These are phyloP conservation scores for Drosophila pseudoananassae DNA, from an alignment of 1,140 invertebrate species.

Conservation along the genomic window DNA sequence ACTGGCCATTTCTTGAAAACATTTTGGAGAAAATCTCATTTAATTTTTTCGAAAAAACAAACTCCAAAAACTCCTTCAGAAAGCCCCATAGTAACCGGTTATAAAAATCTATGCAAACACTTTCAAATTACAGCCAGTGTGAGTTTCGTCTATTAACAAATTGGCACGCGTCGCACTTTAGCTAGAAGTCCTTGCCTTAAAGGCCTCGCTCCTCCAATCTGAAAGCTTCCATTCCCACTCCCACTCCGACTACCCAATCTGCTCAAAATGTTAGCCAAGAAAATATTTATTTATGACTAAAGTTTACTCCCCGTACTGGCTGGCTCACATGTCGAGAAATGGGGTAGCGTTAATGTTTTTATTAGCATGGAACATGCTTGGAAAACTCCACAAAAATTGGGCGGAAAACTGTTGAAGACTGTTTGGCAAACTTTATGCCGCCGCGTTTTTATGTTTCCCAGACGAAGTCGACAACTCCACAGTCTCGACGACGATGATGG, in stretches of 20 bases:
- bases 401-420: slow-evolving; percentile 26
- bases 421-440: slow-evolving; percentile 45
- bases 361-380: slow-evolving; percentile 45
- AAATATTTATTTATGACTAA: slow-evolving; percentile 79
- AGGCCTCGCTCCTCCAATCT: slow-evolving; percentile 23
- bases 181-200: slow-evolving; percentile 29
- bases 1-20: too few species aligned
- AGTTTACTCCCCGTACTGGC: slow-evolving; percentile 38
- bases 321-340: not conserved
- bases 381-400: slow-evolving; percentile 7
- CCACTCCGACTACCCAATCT: slow-evolving; percentile 17
- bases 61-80: not conserved
- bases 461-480: not conserved
- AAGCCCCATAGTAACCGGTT: too few species aligned
- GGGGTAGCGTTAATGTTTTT: slow-evolving; percentile 66
- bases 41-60: too few species aligned
- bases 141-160: slow-evolving; percentile 75
- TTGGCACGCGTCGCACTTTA: slow-evolving; percentile 63
- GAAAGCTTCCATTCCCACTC: too few species aligned
- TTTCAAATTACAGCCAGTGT: slow-evolving; percentile 71
- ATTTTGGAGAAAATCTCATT: too few species aligned
- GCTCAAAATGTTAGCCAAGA: slow-evolving; percentile 67
- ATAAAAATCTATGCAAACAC: slow-evolving; percentile 57
- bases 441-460: slow-evolving; percentile 46
- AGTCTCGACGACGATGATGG: slow-evolving; percentile 5